Evolutionary conservation across 2,888 invertebrate genomes (phyloP).

Genomic region (Anticlea derivata): DNA sequence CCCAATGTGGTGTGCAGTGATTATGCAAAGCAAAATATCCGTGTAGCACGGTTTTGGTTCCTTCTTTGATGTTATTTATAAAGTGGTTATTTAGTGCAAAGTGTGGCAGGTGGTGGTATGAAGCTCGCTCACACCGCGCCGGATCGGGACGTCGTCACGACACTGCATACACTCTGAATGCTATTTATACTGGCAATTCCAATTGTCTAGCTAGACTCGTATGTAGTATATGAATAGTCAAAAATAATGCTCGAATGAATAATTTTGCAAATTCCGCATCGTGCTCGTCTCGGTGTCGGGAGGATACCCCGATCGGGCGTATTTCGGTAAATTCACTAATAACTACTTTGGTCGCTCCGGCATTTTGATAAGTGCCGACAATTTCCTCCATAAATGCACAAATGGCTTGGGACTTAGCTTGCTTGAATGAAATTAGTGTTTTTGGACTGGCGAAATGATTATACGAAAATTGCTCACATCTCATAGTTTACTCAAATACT

Average conservation of each 20-base stretch:
- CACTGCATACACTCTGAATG: not conserved
- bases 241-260: too few relatives aligned
- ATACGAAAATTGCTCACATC: too few relatives aligned
- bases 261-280: too few relatives aligned
- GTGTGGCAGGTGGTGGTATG: constrained; percentile 18
- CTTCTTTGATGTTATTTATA: constrained; percentile 32
- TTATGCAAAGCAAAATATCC: constrained; percentile 26
- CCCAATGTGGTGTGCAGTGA: not conserved
- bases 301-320: constrained; percentile 2
- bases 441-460: too few relatives aligned
- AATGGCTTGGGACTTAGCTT: constrained; percentile 21
- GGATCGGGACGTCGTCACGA: constrained; percentile 2
- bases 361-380: constrained; percentile 59
- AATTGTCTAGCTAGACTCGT: too few relatives aligned
- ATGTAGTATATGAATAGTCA: too few relatives aligned
- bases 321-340: constrained; percentile 39
- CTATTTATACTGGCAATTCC: too few relatives aligned
- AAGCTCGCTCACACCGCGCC: not conserved
- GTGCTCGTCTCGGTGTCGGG: too few relatives aligned
- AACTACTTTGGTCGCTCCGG: constrained; percentile 38
- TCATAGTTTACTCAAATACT: too few relatives aligned
- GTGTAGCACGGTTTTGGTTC: constrained; percentile 29
- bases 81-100: constrained; percentile 43
- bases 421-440: constrained; percentile 3
- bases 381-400: constrained; percentile 44